Evolutionary conservation across 2,797 vertebrate species (phyloP).

Genomic region (Paedocypris micromegethes): DNA sequence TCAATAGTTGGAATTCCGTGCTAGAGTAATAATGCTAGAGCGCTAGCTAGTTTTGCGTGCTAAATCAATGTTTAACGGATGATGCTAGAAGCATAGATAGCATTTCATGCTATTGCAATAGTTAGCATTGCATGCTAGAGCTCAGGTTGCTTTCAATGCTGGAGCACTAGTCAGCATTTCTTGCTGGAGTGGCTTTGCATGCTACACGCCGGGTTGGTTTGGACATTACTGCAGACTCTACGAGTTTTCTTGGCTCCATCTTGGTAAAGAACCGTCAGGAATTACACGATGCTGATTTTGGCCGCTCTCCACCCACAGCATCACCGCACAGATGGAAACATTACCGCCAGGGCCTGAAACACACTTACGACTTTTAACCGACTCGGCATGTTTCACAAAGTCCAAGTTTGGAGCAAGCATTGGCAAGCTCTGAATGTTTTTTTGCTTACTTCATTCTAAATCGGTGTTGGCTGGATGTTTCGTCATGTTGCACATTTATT

Average conservation of each 20-base stretch:
- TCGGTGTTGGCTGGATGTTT: neutral
- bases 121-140: too few relatives aligned
- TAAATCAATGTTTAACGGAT: too few relatives aligned
- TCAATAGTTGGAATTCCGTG: too few relatives aligned
- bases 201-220: too few relatives aligned
- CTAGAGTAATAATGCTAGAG: too few relatives aligned
- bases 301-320: constrained; percentile 20
- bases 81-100: too few relatives aligned
- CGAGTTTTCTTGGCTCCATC: constrained; percentile 39
- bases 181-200: too few relatives aligned
- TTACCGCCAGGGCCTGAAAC: constrained; percentile 12
- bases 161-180: too few relatives aligned
- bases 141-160: too few relatives aligned
- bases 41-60: too few relatives aligned
- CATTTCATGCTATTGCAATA: too few relatives aligned
- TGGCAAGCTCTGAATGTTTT: constrained; percentile 5
- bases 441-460: neutral
- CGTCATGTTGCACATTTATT: too few relatives aligned
- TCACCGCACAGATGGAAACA: constrained; percentile 33
- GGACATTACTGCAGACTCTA: constrained; percentile 10
- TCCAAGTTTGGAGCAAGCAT: constrained; percentile 17
- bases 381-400: constrained; percentile 11
- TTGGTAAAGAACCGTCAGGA: constrained; percentile 26
- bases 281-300: constrained; percentile 35
- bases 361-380: constrained; percentile 5